Percentiles rank a stretch among this genome's conserved stretches.
phyloP scores from a whole-genome alignment of 1,140 invertebrate genomes.

The Lineus longissimus region DNA sequence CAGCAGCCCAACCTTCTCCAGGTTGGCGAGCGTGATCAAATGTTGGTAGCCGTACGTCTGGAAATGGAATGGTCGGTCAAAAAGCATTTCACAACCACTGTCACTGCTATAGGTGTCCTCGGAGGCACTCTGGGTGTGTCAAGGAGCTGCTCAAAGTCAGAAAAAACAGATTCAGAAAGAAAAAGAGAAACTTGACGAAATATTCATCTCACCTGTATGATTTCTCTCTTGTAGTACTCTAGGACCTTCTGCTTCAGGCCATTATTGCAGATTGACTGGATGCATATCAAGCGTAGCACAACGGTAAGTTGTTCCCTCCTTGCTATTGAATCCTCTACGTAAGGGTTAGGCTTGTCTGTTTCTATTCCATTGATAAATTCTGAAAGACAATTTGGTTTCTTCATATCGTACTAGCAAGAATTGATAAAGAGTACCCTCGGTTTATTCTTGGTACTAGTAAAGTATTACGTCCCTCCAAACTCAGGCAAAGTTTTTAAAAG shows the following conservation, averaged over 20 bases:
- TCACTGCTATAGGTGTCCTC: no score
- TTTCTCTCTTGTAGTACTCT: conserved; percentile 88
- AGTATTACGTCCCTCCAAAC: no score
- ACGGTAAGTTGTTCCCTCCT: conserved; percentile 75
- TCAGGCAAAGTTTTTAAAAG: no score
- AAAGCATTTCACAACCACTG: no score
- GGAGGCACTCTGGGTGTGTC: neutral
- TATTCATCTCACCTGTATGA: conserved; percentile 56
- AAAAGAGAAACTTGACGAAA: neutral
- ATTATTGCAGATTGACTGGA: conserved; percentile 60
- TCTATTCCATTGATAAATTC: conserved; percentile 88
- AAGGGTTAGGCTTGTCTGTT: conserved; percentile 79
- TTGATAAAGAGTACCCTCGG: no score
- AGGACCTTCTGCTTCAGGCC: conserved; percentile 86
- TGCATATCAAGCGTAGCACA: conserved; percentile 74
- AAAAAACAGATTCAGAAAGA: neutral
- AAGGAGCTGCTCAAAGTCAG: neutral
- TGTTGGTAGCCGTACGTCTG: conserved; percentile 89
- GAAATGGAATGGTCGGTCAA: conserved; percentile 54
- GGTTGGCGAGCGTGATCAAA: conserved; percentile 75
- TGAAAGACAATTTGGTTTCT: conserved; percentile 20
- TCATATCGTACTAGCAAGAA: no score
- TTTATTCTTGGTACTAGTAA: no score
- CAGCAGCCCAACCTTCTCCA: conserved; percentile 83
- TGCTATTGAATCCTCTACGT: conserved; percentile 88